Base-by-base conservation (phyloP, 2,113 vertebrate species). In the Cyprinus carpio region DNA sequence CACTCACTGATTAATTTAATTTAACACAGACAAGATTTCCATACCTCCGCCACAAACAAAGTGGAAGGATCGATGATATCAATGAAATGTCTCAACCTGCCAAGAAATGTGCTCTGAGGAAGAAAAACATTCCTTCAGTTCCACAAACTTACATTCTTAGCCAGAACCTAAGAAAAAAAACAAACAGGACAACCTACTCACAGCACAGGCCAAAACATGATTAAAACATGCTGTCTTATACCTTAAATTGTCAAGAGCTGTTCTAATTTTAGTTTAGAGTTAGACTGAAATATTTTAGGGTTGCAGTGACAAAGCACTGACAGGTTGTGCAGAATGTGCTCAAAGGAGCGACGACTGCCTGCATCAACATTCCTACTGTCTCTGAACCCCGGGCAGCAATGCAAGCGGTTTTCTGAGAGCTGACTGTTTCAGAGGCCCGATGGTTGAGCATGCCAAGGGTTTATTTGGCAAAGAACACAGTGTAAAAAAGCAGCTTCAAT, bases 31-130 rank as follows among this genome's bases (percentile, higher is more conserved):
- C 4, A 40, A 60, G 34, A 87, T 58, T 15, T 60, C 75, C 87
- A 93, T 95, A 99, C 98, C 98, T 99, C 96, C 0, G 97, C 96
- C 76, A 99, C 97, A 89, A 99, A 97, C 72, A 99, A 95, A 0
- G 97, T 99, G 72, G 97, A 95, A 0, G 98, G 98, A 87, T 99
- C 97, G 0, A 99, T 98, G 93, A 99, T 95, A 89, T 99, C 97
- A 86, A 97, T 56, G 90, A 98, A 98, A 93, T 99, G 98, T 88
- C 97, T 94, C 91, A 99, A 96, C 80, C 98, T 94, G 74, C 98
- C 98, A 0, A 96, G 94, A 90, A 99, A 99, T 0, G 96, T 96
- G 25, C 93, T 95, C 98, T 99, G 88, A 23, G 27, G 87, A 37
- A 80, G 79, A 87, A 64, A 7, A 87, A 86, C 6, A 86, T 56